Base-by-base conservation (phyloP, 1,140 invertebrate species). In the Tetramorium alpestre region DNA sequence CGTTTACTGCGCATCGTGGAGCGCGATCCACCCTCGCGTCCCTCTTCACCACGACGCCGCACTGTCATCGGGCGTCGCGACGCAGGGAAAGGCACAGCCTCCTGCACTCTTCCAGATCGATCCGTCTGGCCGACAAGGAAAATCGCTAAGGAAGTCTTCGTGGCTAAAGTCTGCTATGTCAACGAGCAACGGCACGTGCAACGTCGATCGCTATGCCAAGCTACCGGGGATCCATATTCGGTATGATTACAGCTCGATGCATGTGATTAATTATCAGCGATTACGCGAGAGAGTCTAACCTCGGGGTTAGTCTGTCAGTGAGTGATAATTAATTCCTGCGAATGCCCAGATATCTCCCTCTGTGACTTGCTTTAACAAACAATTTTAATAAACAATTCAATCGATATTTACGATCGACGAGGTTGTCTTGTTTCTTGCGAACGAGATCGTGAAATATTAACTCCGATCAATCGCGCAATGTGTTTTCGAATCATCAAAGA, bases 41-140 rank as follows among this genome's bases (percentile, higher is more conserved):
- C 56, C 69, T 33, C 65, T 18, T 44, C 22, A 7, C n/a, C 2
- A 10, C 25, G 3, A 5, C 77, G 82, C 72, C 25, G 88, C 64
- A 89, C 84, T 90, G 89, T 49, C 54, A 58, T 28, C 44, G 64
- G 73, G 73, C 85, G 78, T 87, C 78, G 65, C 77, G 78, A 80
- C 85, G 86, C 86, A 76, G 60, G 47, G 47, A 16, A 51, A 56
- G 65, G 28, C 73, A 75, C 89, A 89, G 89, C 89, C 80, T 89
- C 88, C 88, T 49, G 60, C 54, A 67, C 60, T 85, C 64, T 73
- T 25, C n/a, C 86, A 85, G 80, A 90, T 90, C 89, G 89, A 90
- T 90, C 73, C 89, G 67, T 51, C 87, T 56, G 38, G 76, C 76
- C 58, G 88, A 87, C 77, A 58, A 47, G 76, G 22, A 58, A 28